Conservation (phyloP, 1,140 invertebrate species). For the Calliphora vicina region DNA sequence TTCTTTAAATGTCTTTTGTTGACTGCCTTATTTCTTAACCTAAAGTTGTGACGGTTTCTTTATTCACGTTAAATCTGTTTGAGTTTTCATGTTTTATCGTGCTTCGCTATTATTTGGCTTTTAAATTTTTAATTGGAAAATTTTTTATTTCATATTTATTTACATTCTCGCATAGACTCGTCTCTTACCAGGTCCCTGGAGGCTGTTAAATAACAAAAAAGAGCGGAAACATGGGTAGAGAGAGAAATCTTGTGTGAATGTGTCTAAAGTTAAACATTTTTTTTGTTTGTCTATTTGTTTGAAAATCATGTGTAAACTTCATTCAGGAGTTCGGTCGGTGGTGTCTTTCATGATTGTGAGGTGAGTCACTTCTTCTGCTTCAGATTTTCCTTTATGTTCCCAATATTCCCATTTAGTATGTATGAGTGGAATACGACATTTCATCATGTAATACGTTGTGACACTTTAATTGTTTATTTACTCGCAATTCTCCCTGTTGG, state of each 20-base stretch:
- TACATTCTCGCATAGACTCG: not conserved
- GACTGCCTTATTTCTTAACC: not conserved
- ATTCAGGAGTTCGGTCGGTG: not conserved
- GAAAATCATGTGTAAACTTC: not conserved
- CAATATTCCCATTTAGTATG: too few relatives aligned
- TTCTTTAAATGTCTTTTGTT: too few relatives aligned
- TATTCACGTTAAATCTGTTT: not conserved
- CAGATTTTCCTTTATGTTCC: not conserved
- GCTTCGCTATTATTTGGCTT: not conserved
- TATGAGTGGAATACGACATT: not conserved
- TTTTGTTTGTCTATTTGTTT: not conserved
- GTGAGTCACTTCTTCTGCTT: not conserved
- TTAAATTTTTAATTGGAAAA: conserved; percentile 11
- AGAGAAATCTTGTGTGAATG: not conserved
- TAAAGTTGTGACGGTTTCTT: not conserved
- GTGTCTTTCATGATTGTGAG: not conserved
- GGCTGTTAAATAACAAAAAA: not conserved
- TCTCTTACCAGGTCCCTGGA: not conserved
- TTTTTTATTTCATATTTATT: not conserved
- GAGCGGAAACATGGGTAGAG: not conserved
- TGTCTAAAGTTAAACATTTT: conserved; percentile 26
- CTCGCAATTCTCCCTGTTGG: conserved; percentile 38
- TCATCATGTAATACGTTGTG: conserved; percentile 56
- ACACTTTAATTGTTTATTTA: conserved; percentile 63
- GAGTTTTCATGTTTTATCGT: not conserved